These are phyloP conservation scores for Muricea muricata DNA, from an alignment of 92 coral and sea anemone genomes.

Conservation along the genomic window DNA sequence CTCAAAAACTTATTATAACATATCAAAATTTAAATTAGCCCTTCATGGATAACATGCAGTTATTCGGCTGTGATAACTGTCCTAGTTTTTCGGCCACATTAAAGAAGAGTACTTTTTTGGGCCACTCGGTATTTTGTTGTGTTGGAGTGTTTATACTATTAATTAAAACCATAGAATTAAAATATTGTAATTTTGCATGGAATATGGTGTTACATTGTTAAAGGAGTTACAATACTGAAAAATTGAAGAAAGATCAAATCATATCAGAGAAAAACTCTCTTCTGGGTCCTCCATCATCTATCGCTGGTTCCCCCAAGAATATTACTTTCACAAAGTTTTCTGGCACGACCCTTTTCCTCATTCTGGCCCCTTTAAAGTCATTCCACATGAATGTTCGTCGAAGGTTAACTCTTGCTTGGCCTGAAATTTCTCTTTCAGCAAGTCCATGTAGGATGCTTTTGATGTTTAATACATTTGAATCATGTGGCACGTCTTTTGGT, in stretches of 20 bases:
- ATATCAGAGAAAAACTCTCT: conserved; percentile 48
- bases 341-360: neutral
- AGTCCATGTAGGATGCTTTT: conserved; percentile 32
- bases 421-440: conserved; percentile 45
- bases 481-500: neutral
- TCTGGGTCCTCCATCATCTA: conserved; percentile 45
- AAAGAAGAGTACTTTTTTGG: too few species aligned
- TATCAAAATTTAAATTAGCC: too few species aligned
- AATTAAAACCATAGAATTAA: too few species aligned
- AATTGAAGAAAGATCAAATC: neutral
- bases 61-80: too few species aligned
- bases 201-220: too few species aligned
- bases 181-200: too few species aligned
- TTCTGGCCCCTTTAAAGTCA: conserved; percentile 40
- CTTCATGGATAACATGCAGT: too few species aligned
- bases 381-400: conserved; percentile 45
- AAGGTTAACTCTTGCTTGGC: conserved; percentile 32
- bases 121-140: too few species aligned
- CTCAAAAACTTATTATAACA: too few species aligned
- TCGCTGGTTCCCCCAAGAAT: conserved; percentile 32
- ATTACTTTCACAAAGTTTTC: conserved; percentile 26
- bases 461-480: neutral
- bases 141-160: too few species aligned
- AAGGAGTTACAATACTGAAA: too few species aligned
- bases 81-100: too few species aligned